Conservation (phyloP, 35 echinoderm and acorn worm genomes). For the Apostichopus parvimensis region DNA sequence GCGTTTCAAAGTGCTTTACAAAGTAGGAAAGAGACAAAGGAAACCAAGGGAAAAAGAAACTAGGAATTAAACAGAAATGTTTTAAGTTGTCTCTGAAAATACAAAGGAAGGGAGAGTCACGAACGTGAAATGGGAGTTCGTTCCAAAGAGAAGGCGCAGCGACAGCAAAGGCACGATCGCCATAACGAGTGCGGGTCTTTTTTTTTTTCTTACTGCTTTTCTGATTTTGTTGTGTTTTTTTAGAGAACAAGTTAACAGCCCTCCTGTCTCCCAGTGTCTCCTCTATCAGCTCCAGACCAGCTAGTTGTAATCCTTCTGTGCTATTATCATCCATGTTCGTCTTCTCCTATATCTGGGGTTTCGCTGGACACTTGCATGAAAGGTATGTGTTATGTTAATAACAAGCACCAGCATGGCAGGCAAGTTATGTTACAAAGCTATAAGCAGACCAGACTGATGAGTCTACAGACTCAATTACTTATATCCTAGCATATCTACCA, state of each 20-base stretch:
- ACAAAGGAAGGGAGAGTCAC: too few species aligned
- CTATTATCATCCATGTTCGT: slow-evolving; percentile 84
- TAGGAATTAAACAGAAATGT: too few species aligned
- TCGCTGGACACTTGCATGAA: slow-evolving; percentile 89
- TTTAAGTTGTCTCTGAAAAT: too few species aligned
- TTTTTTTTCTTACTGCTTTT: not conserved
- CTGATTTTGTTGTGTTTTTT: not conserved
- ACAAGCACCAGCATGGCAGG: not conserved
- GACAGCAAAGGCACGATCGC: too few species aligned
- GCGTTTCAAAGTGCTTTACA: too few species aligned
- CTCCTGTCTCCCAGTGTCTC: slow-evolving; percentile 48
- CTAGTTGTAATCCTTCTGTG: slow-evolving; percentile 51
- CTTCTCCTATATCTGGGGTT: slow-evolving; percentile 86
- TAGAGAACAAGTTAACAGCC: slow-evolving; percentile 57
- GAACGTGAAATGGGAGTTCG: too few species aligned
- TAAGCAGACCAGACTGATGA: too few species aligned
- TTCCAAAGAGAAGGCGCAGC: too few species aligned
- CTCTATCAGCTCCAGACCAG: slow-evolving; percentile 12
- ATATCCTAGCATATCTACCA: too few species aligned
- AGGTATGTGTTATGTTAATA: slow-evolving; percentile 58
- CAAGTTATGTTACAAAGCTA: not conserved
- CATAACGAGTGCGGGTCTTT: not conserved
- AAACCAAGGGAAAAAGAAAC: too few species aligned
- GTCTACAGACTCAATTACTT: too few species aligned
- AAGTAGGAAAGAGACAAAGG: too few species aligned